Evolutionary conservation across 2,113 vertebrate genomes (phyloP).

Genomic region (Perca flavescens): DNA sequence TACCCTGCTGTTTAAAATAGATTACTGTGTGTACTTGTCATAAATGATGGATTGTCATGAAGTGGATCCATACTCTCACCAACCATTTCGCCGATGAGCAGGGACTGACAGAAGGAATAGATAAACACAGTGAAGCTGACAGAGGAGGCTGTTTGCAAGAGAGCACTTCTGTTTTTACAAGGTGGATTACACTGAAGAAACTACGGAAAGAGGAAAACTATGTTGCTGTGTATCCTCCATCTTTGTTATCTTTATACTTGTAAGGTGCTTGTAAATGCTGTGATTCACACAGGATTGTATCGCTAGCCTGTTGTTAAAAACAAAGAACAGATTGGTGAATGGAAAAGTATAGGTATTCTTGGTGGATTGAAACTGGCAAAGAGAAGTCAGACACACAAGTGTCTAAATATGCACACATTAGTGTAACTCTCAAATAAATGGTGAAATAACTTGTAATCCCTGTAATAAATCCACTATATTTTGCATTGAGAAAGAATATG

Average conservation of each 20-base stretch:
- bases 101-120: conserved; percentile 60
- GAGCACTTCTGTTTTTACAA: conserved; percentile 16
- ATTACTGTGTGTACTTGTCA: conserved; percentile 78
- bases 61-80: conserved; percentile 72
- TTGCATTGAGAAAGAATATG: background rate
- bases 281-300: background rate
- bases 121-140: conserved; percentile 67
- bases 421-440: background rate
- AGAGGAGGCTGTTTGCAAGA: conserved; percentile 29
- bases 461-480: background rate
- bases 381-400: background rate
- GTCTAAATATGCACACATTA: background rate
- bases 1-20: conserved; percentile 73
- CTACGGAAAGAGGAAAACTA: background rate
- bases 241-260: conserved; percentile 20
- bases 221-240: background rate
- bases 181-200: conserved; percentile 11
- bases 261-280: conserved; percentile 11
- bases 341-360: conserved; percentile 17
- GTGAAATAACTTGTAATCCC: background rate
- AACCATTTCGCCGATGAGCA: conserved; percentile 49
- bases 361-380: background rate
- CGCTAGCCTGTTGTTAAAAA: conserved; percentile 23
- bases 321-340: background rate
- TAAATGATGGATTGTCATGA: conserved; percentile 77